Base-by-base conservation (phyloP, 2,113 vertebrate genomes). In the Vidua macroura region DNA sequence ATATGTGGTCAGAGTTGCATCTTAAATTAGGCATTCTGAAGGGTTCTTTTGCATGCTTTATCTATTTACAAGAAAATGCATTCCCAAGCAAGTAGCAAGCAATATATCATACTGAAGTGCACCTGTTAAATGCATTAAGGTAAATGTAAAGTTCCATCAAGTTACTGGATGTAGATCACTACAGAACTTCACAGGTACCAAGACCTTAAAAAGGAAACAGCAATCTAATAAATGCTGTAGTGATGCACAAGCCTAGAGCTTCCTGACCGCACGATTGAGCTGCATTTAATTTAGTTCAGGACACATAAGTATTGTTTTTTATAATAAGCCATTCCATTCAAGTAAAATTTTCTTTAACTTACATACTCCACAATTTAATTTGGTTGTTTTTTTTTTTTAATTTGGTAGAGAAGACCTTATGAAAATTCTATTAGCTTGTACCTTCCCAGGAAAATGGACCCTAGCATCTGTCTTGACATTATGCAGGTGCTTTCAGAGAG, bases 41-140 rank as follows among this genome's bases (percentile, higher is more conserved):
- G 20, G 44, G n/a, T 4, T 30, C 59, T 78, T 86, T 84, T 56
- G 64, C 90, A 94, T 96, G 96, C 95, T 93, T 88, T 73, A 67
- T 67, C 74, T 83, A 86, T 91, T 64, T 87, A 96, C 91, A 95
- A 81, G 58, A 68, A 95, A 94, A 90, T 22, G 37, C 94, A 96
- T 84, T 95, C 80, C 60, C 76, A 53, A 86, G 86, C 86, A 95
- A 91, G 72, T 41, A 74, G 60, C 41, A 87, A 72, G 70, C 78
- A 94, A 60, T 33, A 64, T 5, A 88, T 41, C 64, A 82, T 43
- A 88, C 18, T 46, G 49, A 85, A 81, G 82, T 6, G 56, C 39
- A 93, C 56, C 85, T 64, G 51, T 59, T 74, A 83, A 23, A 94
- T 88, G 37, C 52, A 78, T 81, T 68, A 84, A 92, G 86, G 86